A percentile compares a stretch with the other conserved stretches of the same genome.
Conservation (phyloP, 2,797 vertebrate genomes). For the Thamnophis elegans region DNA sequence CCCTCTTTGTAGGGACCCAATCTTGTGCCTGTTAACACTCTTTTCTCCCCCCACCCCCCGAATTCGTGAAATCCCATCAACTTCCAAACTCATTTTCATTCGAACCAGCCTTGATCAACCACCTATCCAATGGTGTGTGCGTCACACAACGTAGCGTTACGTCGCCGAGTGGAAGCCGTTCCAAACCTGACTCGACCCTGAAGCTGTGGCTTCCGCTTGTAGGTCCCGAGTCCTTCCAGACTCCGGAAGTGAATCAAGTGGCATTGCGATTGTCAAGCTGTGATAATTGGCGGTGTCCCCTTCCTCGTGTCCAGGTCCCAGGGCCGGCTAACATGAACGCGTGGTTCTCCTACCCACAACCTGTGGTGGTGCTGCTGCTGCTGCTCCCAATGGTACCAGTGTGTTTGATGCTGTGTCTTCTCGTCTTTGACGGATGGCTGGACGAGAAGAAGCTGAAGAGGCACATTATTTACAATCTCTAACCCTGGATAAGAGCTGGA, state of each 20-base stretch:
- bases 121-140: not conserved
- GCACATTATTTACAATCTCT: constrained; percentile 71
- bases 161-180: too few species aligned
- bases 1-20: constrained; percentile 39
- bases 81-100: constrained; percentile 47
- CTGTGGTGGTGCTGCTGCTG: not conserved
- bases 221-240: not conserved
- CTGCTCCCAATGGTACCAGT: constrained; percentile 30
- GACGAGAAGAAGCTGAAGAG: constrained; percentile 63
- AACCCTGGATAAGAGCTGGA: constrained; percentile 67
- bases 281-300: not conserved
- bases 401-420: not conserved
- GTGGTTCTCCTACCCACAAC: constrained; percentile 2
- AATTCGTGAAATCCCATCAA: constrained; percentile 30
- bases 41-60: not conserved
- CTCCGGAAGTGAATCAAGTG: fast-evolving
- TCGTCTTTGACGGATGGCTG: constrained; percentile 58
- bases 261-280: fast-evolving
- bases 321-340: not conserved
- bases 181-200: not conserved
- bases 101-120: constrained; percentile 5
- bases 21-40: constrained; percentile 45
- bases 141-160: constrained; percentile 22
- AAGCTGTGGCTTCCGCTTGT: not conserved
- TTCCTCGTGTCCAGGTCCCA: not conserved